Percentiles rank a stretch among this genome's conserved stretches.
Conservation (phyloP, 2,888 invertebrate species). For the Labia minor region DNA sequence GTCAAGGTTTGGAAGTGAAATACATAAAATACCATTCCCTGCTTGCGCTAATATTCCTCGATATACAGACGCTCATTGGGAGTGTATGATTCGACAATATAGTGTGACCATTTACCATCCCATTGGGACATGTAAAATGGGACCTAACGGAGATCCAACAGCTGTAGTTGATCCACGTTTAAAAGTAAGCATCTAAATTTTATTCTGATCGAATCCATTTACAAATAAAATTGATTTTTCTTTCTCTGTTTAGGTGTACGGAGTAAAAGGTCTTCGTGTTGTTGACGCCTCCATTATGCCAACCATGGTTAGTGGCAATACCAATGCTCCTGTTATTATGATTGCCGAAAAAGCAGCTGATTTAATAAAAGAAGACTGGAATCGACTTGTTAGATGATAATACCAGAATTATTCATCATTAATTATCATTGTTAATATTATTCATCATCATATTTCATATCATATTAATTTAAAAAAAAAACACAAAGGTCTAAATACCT, state of each 20-base stretch:
- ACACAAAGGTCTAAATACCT: too few species aligned
- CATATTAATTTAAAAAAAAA: too few species aligned
- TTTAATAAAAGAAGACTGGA: constrained; percentile 74
- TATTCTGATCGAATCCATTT: too few species aligned
- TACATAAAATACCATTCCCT: constrained; percentile 63
- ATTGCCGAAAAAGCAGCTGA: constrained; percentile 82
- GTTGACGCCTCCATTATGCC: constrained; percentile 83
- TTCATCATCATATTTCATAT: too few species aligned
- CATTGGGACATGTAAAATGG: constrained; percentile 81
- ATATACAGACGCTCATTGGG: constrained; percentile 70
- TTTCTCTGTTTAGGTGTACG: constrained; percentile 47
- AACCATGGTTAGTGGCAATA: constrained; percentile 71
- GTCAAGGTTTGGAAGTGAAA: constrained; percentile 50
- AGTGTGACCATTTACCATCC: constrained; percentile 79
- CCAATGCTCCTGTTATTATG: constrained; percentile 80
- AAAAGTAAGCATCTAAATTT: constrained; percentile 34
- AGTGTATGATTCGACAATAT: constrained; percentile 75
- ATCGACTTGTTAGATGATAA: background rate
- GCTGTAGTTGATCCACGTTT: constrained; percentile 75
- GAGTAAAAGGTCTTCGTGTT: constrained; percentile 64
- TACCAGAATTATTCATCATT: constrained; percentile 15
- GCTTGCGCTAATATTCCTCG: constrained; percentile 57
- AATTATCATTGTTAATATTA: constrained; percentile 22
- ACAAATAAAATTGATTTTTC: too few species aligned
- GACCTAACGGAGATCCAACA: constrained; percentile 70